A percentile compares a stretch with the other conserved stretches of the same genome.
These are phyloP conservation scores for Cephus rjabovi DNA, from an alignment of 2,888 invertebrate genomes.

Conservation along the genomic window DNA sequence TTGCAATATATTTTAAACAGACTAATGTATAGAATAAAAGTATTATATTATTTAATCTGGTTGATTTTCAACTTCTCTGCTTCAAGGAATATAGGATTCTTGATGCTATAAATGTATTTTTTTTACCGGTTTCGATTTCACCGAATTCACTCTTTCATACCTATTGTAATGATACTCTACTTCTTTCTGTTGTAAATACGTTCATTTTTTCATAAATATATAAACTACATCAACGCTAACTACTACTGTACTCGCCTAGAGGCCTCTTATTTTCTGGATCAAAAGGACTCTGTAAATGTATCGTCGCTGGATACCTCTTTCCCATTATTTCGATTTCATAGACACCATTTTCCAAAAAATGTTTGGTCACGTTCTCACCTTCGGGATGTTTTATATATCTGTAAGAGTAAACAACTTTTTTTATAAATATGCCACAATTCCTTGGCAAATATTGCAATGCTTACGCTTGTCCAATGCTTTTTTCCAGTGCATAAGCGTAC, in stretches of 20 bases:
- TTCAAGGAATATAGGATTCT: not conserved
- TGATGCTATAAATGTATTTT: not conserved
- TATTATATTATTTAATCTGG: not conserved
- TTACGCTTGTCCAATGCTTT: constrained; percentile 74
- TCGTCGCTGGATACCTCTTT: constrained; percentile 75
- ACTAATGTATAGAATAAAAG: not conserved
- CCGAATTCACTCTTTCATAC: not conserved
- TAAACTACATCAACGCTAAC: not conserved
- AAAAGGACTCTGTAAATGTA: constrained; percentile 82
- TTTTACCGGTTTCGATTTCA: not conserved
- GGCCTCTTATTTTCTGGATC: constrained; percentile 83
- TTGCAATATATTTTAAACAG: not conserved
- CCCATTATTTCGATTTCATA: constrained; percentile 88
- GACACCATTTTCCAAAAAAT: constrained; percentile 76
- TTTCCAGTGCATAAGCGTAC: constrained; percentile 75
- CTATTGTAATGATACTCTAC: not conserved
- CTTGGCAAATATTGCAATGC: constrained; percentile 31
- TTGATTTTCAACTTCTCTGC: not conserved
- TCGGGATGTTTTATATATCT: constrained; percentile 71
- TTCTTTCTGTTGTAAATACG: not conserved
- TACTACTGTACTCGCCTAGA: constrained; percentile 69
- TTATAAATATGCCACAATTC: not conserved
- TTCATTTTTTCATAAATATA: not conserved
- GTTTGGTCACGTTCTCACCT: constrained; percentile 73
- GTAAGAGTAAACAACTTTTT: constrained; percentile 32